A percentile compares a stretch with the other conserved stretches of the same genome.
Conservation (phyloP, 2,113 vertebrate genomes). For the Crotalus horridus region DNA sequence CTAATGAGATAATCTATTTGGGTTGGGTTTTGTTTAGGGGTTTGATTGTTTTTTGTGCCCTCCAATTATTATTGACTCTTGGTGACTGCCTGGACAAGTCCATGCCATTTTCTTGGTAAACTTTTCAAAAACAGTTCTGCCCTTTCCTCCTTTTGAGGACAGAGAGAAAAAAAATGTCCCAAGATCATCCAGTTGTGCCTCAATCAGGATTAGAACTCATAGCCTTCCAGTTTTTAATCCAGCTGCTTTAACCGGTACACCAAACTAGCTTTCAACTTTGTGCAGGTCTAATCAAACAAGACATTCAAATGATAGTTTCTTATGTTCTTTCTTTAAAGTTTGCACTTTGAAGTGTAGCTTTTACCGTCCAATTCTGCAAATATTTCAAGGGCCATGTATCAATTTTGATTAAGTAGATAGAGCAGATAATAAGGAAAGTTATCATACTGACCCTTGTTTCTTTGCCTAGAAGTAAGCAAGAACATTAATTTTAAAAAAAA, state of each 20-base stretch:
- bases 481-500: not conserved
- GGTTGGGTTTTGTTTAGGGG: not conserved
- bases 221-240: not conserved
- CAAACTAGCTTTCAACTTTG: not conserved
- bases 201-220: not conserved
- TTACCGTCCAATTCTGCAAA: not conserved
- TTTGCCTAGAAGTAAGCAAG: not conserved
- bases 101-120: not conserved
- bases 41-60: not conserved
- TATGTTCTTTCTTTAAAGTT: not conserved
- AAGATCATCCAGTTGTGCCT: not conserved
- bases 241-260: not conserved
- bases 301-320: not conserved
- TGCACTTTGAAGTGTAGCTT: not conserved
- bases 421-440: not conserved
- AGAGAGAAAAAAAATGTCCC: not conserved
- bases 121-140: not conserved
- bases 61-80: not conserved
- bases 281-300: not conserved
- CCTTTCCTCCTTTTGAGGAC: not conserved
- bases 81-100: not conserved
- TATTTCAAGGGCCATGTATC: not conserved
- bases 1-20: not conserved
- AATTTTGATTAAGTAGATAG: not conserved
- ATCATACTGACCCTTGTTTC: not conserved